phyloP scores from a whole-genome alignment of 2,797 vertebrate species.

The Semaprochilodus insignis region DNA sequence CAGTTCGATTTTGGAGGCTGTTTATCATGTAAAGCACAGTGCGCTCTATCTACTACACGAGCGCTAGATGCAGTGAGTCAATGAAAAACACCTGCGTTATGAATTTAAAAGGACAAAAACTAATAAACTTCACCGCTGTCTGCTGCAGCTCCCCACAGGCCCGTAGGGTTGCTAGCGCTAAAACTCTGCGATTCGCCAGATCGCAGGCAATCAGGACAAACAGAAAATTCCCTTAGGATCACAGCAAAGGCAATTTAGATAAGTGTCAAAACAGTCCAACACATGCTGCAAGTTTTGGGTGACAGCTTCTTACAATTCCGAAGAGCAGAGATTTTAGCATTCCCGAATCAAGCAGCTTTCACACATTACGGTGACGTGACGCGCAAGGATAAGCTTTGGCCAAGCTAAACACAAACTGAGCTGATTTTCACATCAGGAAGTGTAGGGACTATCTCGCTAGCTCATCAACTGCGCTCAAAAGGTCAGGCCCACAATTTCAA shows the following conservation, averaged over 20 bases:
- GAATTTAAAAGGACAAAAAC: conserved; percentile 54
- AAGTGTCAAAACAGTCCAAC: conserved; percentile 35
- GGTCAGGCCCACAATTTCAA: conserved; percentile 73
- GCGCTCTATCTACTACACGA: conserved; percentile 40
- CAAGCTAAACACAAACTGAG: conserved; percentile 42
- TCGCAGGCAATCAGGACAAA: conserved; percentile 42
- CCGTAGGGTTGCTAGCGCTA: conserved; percentile 17
- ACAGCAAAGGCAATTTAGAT: conserved; percentile 47
- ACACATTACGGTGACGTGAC: conserved; percentile 4
- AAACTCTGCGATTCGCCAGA: conserved; percentile 44
- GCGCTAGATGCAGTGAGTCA: conserved; percentile 41
- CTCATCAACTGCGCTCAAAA: conserved; percentile 74
- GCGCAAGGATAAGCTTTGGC: conserved; percentile 18
- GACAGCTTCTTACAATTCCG: conserved; percentile 32
- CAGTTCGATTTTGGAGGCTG: conserved; percentile 53
- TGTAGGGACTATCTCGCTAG: conserved; percentile 34
- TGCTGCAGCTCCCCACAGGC: conserved; percentile 32
- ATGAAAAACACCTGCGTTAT: conserved; percentile 47
- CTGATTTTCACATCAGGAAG: conserved; percentile 51
- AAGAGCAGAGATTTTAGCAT: conserved; percentile 33
- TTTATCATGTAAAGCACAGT: conserved; percentile 57
- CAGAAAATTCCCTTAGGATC: conserved; percentile 34
- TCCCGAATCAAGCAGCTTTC: conserved; percentile 31
- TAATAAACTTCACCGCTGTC: conserved; percentile 51
- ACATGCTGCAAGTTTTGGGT: conserved; percentile 37